A percentile compares a stretch with the other conserved stretches of the same genome.
Evolutionary conservation across 2,888 invertebrate species (phyloP).

Genomic region (Dinocampus coccinellae): DNA sequence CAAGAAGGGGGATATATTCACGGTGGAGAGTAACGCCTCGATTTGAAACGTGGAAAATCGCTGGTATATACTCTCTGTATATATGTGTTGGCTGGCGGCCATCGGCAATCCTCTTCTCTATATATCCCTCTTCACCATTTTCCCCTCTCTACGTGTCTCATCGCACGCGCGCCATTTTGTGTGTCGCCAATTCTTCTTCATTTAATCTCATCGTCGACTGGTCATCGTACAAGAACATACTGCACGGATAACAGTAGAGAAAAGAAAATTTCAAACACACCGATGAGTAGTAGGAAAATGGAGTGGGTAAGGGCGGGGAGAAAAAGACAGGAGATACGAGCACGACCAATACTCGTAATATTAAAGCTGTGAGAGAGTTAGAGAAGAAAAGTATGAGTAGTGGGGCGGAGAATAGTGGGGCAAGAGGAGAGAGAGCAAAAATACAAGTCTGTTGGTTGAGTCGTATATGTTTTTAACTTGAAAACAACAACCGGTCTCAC

Average conservation of each 20-base stretch:
- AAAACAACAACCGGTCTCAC: slow-evolving; percentile 32
- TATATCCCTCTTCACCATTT: slow-evolving; percentile 18
- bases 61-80: slow-evolving; percentile 16
- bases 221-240: slow-evolving; percentile 3
- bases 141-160: slow-evolving; percentile 13
- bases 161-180: slow-evolving; percentile 18
- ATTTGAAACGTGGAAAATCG: slow-evolving; percentile 43
- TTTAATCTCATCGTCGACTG: slow-evolving; percentile 33
- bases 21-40: slow-evolving; percentile 29
- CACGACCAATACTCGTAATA: neutral
- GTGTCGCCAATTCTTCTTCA: slow-evolving; percentile 26
- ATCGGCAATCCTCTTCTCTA: slow-evolving; percentile 31
- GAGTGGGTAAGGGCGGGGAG: too few relatives aligned
- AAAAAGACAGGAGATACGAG: too few relatives aligned
- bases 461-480: neutral
- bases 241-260: neutral
- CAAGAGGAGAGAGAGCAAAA: neutral
- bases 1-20: slow-evolving; percentile 16
- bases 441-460: too few relatives aligned
- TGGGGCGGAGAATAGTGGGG: neutral
- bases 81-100: slow-evolving; percentile 42
- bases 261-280: neutral
- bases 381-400: too few relatives aligned
- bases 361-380: too few relatives aligned
- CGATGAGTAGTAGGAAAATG: neutral